Evolutionary conservation across 2,113 vertebrate genomes (phyloP).

Genomic region (Trichechus manatus): DNA sequence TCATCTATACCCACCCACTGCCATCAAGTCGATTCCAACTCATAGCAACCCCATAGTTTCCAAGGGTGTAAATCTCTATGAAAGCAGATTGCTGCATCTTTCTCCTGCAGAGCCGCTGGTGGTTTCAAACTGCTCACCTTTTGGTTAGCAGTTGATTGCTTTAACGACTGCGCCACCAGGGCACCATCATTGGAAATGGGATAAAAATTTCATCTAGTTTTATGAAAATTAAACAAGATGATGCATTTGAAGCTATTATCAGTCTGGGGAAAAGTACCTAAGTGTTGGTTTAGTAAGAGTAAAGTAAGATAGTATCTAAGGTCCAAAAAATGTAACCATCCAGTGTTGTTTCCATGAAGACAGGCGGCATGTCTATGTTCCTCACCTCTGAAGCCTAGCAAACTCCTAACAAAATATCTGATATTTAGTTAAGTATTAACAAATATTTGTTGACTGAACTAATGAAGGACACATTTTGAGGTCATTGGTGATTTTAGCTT

Average conservation of each 20-base stretch:
- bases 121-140: too few relatives aligned
- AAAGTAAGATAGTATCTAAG: neutral
- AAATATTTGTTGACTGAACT: neutral
- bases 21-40: too few relatives aligned
- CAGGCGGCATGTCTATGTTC: neutral
- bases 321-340: neutral
- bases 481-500: neutral
- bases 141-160: too few relatives aligned
- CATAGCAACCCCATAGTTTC: too few relatives aligned
- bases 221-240: neutral
- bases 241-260: neutral
- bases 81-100: too few relatives aligned
- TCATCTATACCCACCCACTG: too few relatives aligned
- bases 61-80: too few relatives aligned
- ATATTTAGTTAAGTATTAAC: neutral
- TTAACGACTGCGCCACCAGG: too few relatives aligned
- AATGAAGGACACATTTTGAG: neutral
- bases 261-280: neutral
- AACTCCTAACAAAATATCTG: neutral
- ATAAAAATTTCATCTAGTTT: neutral
- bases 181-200: too few relatives aligned
- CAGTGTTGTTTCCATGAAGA: neutral
- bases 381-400: neutral
- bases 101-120: too few relatives aligned
- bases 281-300: neutral